Conservation (phyloP, 2,113 vertebrate species). For the Lanius collurio region DNA sequence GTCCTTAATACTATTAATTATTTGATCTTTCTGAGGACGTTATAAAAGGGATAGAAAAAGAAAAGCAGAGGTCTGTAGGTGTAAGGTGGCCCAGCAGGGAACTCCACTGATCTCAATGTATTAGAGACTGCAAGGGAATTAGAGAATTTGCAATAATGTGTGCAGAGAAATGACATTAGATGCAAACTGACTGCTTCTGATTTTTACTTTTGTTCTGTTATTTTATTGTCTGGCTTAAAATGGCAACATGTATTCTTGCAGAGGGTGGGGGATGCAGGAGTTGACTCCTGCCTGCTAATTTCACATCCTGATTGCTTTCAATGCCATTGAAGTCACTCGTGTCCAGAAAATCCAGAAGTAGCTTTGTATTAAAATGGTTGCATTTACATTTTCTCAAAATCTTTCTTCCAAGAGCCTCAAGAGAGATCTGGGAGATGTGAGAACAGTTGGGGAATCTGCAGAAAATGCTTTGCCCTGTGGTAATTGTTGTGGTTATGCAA, state of each 20-base stretch:
- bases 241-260: not conserved
- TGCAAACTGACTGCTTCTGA: conserved; percentile 32
- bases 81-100: conserved; percentile 63
- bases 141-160: conserved; percentile 21
- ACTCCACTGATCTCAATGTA: conserved; percentile 59
- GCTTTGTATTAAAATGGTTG: not conserved
- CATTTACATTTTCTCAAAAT: not conserved
- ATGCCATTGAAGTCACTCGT: not conserved
- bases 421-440: not conserved
- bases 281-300: not conserved
- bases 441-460: not conserved
- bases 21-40: conserved; percentile 64
- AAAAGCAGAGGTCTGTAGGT: conserved; percentile 34
- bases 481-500: not conserved
- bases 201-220: not conserved
- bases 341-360: not conserved
- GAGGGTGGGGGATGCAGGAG: not conserved
- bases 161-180: conserved; percentile 21
- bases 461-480: not conserved
- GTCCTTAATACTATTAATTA: conserved; percentile 65
- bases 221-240: not conserved
- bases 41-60: conserved; percentile 17
- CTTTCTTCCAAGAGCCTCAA: not conserved
- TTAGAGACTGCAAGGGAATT: conserved; percentile 28
- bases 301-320: not conserved